These are phyloP conservation scores for Mesaphorura yosii DNA, from an alignment of 1,140 invertebrate genomes.

Conservation along the genomic window DNA sequence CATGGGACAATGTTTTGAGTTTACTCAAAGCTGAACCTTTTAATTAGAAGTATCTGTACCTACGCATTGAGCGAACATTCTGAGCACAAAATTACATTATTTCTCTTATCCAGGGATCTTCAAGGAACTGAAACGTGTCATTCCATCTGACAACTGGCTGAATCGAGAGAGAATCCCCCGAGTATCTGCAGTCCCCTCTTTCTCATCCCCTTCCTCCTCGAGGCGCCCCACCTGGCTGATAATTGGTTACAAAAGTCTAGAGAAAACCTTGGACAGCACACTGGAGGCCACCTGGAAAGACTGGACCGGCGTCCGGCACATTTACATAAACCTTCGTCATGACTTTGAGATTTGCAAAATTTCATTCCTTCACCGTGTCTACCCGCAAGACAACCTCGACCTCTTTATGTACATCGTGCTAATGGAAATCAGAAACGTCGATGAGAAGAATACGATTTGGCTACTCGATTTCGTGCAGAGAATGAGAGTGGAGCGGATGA, in stretches of 20 bases:
- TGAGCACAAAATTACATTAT: neutral
- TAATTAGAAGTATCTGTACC: no score
- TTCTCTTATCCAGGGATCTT: conserved; percentile 19
- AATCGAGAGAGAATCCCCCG: neutral
- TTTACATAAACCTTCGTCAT: conserved; percentile 40
- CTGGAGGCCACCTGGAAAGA: conserved; percentile 42
- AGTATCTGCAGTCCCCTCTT: neutral
- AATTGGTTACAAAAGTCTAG: conserved; percentile 39
- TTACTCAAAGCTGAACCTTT: no score
- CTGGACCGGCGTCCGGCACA: conserved; percentile 41
- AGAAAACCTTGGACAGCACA: conserved; percentile 35
- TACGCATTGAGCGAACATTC: no score
- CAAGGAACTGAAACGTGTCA: conserved; percentile 28
- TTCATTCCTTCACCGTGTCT: conserved; percentile 36
- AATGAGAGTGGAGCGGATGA: conserved; percentile 37
- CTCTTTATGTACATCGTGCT: conserved; percentile 41
- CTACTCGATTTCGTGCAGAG: conserved; percentile 39
- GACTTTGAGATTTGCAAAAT: conserved; percentile 38
- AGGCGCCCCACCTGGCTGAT: conserved; percentile 31
- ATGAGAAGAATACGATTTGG: conserved; percentile 21
- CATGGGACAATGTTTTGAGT: no score
- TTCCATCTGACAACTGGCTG: conserved; percentile 28
- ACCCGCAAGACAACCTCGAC: conserved; percentile 34
- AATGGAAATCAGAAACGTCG: conserved; percentile 37
- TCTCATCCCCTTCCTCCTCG: neutral